Percentiles rank a stretch among this genome's conserved stretches.
phyloP scores from a whole-genome alignment of 2,888 invertebrate species.

The Ochropacha duplaris region DNA sequence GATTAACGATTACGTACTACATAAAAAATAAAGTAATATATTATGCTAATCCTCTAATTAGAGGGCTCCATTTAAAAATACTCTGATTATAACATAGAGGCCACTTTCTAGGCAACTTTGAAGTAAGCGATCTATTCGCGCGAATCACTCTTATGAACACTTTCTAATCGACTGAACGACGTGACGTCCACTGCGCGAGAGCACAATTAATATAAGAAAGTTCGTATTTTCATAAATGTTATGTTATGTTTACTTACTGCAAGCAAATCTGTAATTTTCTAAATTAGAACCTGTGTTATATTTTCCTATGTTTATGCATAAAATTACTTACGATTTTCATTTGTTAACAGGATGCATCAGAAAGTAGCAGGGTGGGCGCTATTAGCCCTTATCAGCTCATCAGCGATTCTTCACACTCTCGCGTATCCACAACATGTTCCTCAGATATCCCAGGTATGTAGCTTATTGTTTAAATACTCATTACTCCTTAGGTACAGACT shows the following conservation, averaged over 20 bases:
- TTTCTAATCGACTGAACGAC: slow-evolving; percentile 68
- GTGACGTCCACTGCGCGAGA: slow-evolving; percentile 54
- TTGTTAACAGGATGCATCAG: slow-evolving; percentile 83
- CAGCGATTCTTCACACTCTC: slow-evolving; percentile 85
- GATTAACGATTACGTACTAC: too few relatives aligned
- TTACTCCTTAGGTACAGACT: too few relatives aligned
- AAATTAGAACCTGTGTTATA: not conserved
- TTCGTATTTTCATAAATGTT: slow-evolving; percentile 22
- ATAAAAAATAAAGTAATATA: not conserved
- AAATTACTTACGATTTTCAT: slow-evolving; percentile 34
- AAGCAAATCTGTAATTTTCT: not conserved
- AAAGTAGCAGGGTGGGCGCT: slow-evolving; percentile 87
- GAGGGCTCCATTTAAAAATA: slow-evolving; percentile 61
- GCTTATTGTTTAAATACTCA: too few relatives aligned
- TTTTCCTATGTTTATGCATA: not conserved
- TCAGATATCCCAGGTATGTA: slow-evolving; percentile 71
- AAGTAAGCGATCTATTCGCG: slow-evolving; percentile 73
- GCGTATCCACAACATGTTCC: slow-evolving; percentile 84
- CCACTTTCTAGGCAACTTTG: slow-evolving; percentile 76
- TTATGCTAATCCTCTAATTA: slow-evolving; percentile 59
- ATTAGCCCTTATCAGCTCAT: slow-evolving; percentile 86
- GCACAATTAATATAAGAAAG: slow-evolving; percentile 57
- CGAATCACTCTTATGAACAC: slow-evolving; percentile 78
- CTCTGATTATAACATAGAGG: slow-evolving; percentile 53
- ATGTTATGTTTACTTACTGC: not conserved